phyloP scores from a whole-genome alignment of 2,797 vertebrate genomes.

The Acanthopagrus latus region DNA sequence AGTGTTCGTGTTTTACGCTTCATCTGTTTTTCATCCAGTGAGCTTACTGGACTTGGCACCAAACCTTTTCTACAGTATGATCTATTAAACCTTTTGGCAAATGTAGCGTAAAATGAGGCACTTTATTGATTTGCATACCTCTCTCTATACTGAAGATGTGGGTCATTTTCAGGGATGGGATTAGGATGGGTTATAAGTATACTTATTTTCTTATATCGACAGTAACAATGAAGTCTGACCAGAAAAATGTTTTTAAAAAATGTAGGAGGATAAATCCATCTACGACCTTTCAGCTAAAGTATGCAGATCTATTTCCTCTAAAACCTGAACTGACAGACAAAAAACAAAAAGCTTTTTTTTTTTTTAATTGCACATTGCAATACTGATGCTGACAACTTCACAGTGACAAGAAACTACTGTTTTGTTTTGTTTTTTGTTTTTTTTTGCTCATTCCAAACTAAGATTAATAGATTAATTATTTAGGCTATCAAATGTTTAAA shows the following conservation, averaged over 20 bases:
- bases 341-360: too few relatives aligned
- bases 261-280: not conserved
- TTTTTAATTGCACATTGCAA: too few relatives aligned
- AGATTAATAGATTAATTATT: too few relatives aligned
- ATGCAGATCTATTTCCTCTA: not conserved
- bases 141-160: not conserved
- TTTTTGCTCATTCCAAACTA: too few relatives aligned
- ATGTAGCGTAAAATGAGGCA: not conserved
- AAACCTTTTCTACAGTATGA: not conserved
- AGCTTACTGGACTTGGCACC: slow-evolving; percentile 10
- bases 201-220: not conserved
- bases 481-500: too few relatives aligned
- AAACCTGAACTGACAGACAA: not conserved
- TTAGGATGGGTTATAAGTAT: not conserved
- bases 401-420: too few relatives aligned
- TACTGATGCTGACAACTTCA: too few relatives aligned
- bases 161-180: not conserved
- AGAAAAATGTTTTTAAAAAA: not conserved
- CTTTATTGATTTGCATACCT: not conserved
- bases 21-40: slow-evolving; percentile 24
- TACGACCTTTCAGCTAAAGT: slow-evolving; percentile 4
- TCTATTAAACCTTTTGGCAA: slow-evolving; percentile 17
- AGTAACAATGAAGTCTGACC: not conserved
- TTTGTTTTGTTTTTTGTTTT: too few relatives aligned
- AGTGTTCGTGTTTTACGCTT: slow-evolving; percentile 11